Percentiles rank a stretch among this genome's conserved stretches.
These are phyloP conservation scores for Drosophila leonis DNA, from an alignment of 2,888 invertebrate genomes.

Conservation along the genomic window DNA sequence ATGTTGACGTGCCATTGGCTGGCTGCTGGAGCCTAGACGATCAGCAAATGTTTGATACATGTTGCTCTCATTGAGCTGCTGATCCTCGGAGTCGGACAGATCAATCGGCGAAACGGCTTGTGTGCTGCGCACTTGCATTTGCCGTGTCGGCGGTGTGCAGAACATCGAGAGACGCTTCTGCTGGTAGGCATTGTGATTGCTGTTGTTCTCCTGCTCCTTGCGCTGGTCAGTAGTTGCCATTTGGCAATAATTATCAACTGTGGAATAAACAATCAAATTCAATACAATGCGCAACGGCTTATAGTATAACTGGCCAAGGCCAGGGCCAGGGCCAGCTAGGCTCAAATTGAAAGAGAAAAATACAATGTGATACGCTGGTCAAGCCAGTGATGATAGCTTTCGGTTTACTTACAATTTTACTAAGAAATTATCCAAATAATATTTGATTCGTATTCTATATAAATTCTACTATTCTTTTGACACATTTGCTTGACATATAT, in stretches of 20 bases:
- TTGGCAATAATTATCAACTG: constrained; percentile 41
- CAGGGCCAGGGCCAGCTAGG: too few species aligned
- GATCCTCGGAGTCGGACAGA: constrained; percentile 83
- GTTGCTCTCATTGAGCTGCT: constrained; percentile 34
- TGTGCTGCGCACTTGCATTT: constrained; percentile 47
- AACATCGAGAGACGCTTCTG: constrained; percentile 77
- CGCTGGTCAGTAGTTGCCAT: constrained; percentile 44
- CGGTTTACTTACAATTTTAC: too few species aligned
- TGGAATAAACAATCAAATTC: neutral
- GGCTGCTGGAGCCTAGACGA: constrained; percentile 24
- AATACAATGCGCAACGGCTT: too few species aligned
- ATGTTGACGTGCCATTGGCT: neutral
- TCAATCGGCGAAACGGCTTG: constrained; percentile 68
- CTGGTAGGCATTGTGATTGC: constrained; percentile 28
- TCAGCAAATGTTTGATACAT: constrained; percentile 47
- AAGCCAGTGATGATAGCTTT: too few species aligned
- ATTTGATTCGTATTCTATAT: too few species aligned
- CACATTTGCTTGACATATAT: too few species aligned
- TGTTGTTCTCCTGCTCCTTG: constrained; percentile 33
- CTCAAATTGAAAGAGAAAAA: too few species aligned
- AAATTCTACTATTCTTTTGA: too few species aligned
- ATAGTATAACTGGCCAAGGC: too few species aligned
- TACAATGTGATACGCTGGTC: too few species aligned
- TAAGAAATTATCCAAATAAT: too few species aligned
- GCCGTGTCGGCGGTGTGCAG: constrained; percentile 63